Percentiles rank a stretch among this genome's conserved stretches.
phyloP scores from a whole-genome alignment of 2,888 invertebrate species.

The Lobophora halterata region DNA sequence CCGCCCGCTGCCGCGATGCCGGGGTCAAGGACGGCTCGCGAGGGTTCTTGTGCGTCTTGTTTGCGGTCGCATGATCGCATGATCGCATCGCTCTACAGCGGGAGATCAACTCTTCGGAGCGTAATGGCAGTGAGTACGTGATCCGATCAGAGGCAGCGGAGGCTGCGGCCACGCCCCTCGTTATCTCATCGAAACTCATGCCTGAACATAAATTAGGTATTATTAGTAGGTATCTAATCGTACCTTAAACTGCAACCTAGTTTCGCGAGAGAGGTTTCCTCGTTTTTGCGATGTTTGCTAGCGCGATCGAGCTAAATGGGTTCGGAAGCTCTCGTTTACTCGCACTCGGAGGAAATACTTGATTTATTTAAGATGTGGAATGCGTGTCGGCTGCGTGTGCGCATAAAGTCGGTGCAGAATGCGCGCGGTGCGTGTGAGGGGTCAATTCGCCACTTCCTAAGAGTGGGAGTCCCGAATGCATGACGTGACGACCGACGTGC shows the following conservation, averaged over 20 bases:
- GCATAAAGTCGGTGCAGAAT: constrained; percentile 7
- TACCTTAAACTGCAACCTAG: no score
- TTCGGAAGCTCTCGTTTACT: constrained; percentile 21
- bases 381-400: constrained; percentile 15
- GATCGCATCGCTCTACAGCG: constrained; percentile 6
- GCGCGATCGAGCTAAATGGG: constrained; percentile 7
- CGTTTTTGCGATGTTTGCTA: constrained; percentile 1
- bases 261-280: constrained; percentile 9
- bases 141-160: constrained; percentile 28
- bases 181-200: not conserved
- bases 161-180: not conserved
- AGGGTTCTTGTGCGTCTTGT: constrained; percentile 20
- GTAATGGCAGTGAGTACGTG: constrained; percentile 39
- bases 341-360: constrained; percentile 35
- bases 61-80: no score
- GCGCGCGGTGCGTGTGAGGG: constrained; percentile 9
- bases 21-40: constrained; percentile 39
- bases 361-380: constrained; percentile 31
- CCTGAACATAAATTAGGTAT: not conserved
- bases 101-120: constrained; percentile 16
- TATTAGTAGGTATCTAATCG: no score
- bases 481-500: constrained; percentile 11
- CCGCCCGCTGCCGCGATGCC: constrained; percentile 19
- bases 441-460: constrained; percentile 34
- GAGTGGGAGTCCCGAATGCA: constrained; percentile 28